phyloP scores from a whole-genome alignment of 2,113 vertebrate species.

The Pungitius pungitius region DNA sequence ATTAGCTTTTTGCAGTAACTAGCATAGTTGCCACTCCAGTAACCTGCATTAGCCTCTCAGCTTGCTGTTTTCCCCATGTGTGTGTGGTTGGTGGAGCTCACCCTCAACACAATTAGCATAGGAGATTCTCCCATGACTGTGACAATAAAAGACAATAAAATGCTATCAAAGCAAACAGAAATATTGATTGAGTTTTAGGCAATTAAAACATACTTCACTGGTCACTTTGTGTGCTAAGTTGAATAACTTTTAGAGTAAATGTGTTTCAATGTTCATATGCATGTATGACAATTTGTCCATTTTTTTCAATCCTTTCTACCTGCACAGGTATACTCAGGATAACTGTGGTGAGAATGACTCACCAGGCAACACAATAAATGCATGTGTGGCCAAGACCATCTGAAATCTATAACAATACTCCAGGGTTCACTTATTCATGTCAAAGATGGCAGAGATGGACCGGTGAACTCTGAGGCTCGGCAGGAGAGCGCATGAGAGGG shows the following conservation, averaged over 20 bases:
- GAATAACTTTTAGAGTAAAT: not conserved
- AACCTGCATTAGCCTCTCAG: no score
- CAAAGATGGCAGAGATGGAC: not conserved
- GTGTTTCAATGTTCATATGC: not conserved
- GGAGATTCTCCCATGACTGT: no score
- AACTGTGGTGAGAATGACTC: conserved; percentile 20
- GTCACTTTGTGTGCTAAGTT: not conserved
- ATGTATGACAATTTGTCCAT: not conserved
- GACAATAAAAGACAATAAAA: no score
- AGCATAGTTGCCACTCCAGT: no score
- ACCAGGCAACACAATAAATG: conserved; percentile 20
- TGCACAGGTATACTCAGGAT: conserved; percentile 22
- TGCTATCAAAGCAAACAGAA: no score
- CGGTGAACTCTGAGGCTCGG: no score
- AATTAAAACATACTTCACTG: not conserved
- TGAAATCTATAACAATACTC: conserved; percentile 24
- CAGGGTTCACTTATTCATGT: conserved; percentile 7
- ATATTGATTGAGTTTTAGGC: not conserved
- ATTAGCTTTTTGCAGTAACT: no score
- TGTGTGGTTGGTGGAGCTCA: no score
- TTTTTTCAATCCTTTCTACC: not conserved
- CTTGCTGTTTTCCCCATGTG: no score
- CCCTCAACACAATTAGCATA: no score
- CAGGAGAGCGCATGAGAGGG: no score
- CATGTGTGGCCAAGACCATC: not conserved